Evolutionary conservation across 2,797 vertebrate species (phyloP), one percentile per base, ranked within the genome.

Genomic region (Yasuhikotakia modesta): DNA sequence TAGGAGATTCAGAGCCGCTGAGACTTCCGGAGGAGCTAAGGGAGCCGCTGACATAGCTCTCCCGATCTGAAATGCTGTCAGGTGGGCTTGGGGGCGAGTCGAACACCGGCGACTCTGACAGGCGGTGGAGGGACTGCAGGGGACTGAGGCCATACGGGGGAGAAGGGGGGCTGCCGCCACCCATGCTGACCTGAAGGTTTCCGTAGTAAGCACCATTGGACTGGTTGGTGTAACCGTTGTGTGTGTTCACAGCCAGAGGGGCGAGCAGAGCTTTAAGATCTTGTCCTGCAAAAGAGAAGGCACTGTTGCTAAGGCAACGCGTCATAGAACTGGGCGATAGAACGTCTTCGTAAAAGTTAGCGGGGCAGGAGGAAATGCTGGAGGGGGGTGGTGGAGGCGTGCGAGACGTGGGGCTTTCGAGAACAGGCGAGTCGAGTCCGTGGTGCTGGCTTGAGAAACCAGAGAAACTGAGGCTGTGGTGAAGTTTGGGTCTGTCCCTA

Each of bases 41-140:
- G 66, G 97, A 99, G 87, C 97, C 96, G 89, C 96, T 98, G 86
- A 94, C 91, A 85, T 96, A 97, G 83, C 97, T 98, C 84, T 98
- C 96, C 68, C 95, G 94, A 93, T 97, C 96, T n/a, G 97, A 98
- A 87, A 97, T 94, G 13, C 96, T 98, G 92, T 97, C 96, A 0
- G 95, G 96, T 21, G 96, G 95, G 84, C 95, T 96, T 50, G 96
- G 95, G n/a, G 97, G 96, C 55, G 95, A 93, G 87, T 97, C 96
- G 91, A 97, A 97, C 85, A 97, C 96, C 16, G 96, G 96, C 21
- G 97, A 99, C 88, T 96, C 95, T 61, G 92, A 95, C 68, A 96
- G 92, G 87, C 95, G 95, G 82, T 95, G 94, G 85, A 96, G 92
- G 83, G 94, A 93, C 92, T 95, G 95, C 94, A 96, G 91, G 91